These are phyloP conservation scores for Copidosoma aretas DNA, from an alignment of 2,888 invertebrate genomes.

Conservation along the genomic window DNA sequence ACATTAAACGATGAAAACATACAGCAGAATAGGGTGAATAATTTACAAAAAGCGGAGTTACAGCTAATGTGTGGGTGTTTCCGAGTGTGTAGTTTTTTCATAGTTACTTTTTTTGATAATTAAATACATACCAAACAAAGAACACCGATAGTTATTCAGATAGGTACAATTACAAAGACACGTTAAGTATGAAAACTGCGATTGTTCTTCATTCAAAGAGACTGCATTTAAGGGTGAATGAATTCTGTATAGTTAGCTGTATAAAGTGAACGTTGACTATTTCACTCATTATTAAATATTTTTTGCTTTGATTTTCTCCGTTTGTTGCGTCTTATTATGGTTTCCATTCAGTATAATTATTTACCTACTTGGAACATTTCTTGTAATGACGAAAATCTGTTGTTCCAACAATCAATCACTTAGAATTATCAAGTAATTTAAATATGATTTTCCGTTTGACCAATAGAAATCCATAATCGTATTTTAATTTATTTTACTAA, in stretches of 20 bases:
- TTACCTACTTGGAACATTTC: neutral
- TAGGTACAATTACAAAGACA: slow-evolving; percentile 37
- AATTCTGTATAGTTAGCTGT: slow-evolving; percentile 23
- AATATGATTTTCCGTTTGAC: too few species aligned
- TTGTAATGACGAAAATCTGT: neutral
- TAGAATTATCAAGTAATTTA: neutral
- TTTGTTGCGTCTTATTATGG: neutral
- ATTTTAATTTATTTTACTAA: slow-evolving; percentile 3
- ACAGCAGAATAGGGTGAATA: too few species aligned
- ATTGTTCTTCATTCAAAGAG: slow-evolving; percentile 10
- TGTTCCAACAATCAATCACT: neutral
- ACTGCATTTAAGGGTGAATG: slow-evolving; percentile 33
- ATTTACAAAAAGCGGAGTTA: slow-evolving; percentile 22
- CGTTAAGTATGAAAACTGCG: slow-evolving; percentile 22
- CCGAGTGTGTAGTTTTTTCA: slow-evolving; percentile 21
- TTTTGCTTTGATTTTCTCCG: slow-evolving; percentile 6
- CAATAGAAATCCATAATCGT: neutral
- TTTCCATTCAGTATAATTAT: neutral
- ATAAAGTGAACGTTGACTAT: slow-evolving; percentile 24
- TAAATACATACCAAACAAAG: slow-evolving; percentile 38
- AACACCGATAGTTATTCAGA: slow-evolving; percentile 34
- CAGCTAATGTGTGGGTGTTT: slow-evolving; percentile 28
- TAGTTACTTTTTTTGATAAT: neutral
- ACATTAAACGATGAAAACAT: too few species aligned
- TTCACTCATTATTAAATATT: slow-evolving; percentile 21